Base-by-base conservation (phyloP, 2,113 vertebrate species). In the Hypanus sabinus region DNA sequence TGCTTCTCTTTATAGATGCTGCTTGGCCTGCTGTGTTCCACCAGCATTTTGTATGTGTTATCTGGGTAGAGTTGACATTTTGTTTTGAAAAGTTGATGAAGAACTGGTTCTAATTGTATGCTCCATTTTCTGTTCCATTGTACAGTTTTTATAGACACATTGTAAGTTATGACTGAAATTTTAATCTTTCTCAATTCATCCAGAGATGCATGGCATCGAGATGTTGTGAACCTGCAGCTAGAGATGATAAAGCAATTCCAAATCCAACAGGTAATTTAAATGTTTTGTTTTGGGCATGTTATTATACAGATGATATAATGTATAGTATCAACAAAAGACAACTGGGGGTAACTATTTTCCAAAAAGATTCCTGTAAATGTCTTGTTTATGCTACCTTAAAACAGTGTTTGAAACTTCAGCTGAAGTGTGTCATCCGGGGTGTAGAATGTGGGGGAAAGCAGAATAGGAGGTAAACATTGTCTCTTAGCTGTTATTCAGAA, bases 241-340 rank as follows among this genome's bases (percentile, higher is more conserved):
- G 99, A 99, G 96, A 99, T 99, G 98, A 97, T 99, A 94, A 98
- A 98, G 73, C 99, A 99, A 95, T 99, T 99, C 95, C 99, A 99
- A 95, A 97, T 99, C 95, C 98, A 99, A 94, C 94, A 99, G 98
- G 99, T 99, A 38, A 94, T 65, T 90, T 16, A 87, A 91, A 62
- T 60, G 65, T 94, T 46, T 10, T 12, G 1, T 30, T 18, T 16
- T 27, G n/a, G 24, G 85, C 22, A 0, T 57, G 38, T 3, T 38
- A 14, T 46, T 65, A 0, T 83, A 5, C n/a, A 24, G 3, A 60
- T 85, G 8, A 20, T 85, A n/a, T 57, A n/a, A 55, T 24, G 5
- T 22, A 24, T 30, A 76, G 75, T 76, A 30, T 16, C 62, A 33
- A 65, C 85, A 65, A 90, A n/a, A 18, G 62, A 14, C 30, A 90